Evolutionary conservation across 2,888 invertebrate genomes (phyloP), one percentile per base, ranked within the genome.

Genomic region (Melinopterus prodromus): DNA sequence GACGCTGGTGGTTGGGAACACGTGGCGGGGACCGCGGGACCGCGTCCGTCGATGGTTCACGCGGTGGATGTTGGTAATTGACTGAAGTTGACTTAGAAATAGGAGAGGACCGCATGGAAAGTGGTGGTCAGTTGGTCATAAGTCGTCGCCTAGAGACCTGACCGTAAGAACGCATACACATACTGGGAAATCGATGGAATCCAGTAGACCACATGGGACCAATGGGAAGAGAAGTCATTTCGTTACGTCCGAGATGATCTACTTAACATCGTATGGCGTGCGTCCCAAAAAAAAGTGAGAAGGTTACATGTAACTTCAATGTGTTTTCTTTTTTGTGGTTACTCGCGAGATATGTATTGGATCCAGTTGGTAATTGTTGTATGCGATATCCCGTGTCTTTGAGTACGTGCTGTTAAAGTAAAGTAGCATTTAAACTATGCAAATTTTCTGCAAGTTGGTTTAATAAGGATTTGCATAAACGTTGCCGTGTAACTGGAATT

Each of bases 71-170:
- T 1, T 9, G 69, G 69, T 26, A 26, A 77, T 35, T 53, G 16
- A 77, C 77, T 77, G 69, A 15, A 76, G 37, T 38, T 12, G 53
- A 53, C 53, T 53, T 53, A 53, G 53, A 53, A 53, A 53, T 53
- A 7, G 12, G 5, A 53, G 5, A 53, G 53, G 53, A 53, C 53
- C 53, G 53, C 53, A 6, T 53, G 15, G 6, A 26, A 26, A 26
- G 71, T 16, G 16, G 79, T 86, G 86, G 87, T 87, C 87, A 86
- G 86, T 87, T 87, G 86, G 86, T 86, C 86, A 85, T 71, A 80
- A 80, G 80, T 81, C 86, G 87, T 87, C 87, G 87, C 86, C 84
- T 86, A 84, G 86, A 86, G 85, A 87, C 86, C 86, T 80, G 82
- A 53, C 53, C 53, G 53, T 53, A 53, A 53, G 53, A 83, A 85